Evolutionary conservation across 2,113 vertebrate genomes (phyloP), one percentile per base, ranked within the genome.

Genomic region (Gambusia affinis): DNA sequence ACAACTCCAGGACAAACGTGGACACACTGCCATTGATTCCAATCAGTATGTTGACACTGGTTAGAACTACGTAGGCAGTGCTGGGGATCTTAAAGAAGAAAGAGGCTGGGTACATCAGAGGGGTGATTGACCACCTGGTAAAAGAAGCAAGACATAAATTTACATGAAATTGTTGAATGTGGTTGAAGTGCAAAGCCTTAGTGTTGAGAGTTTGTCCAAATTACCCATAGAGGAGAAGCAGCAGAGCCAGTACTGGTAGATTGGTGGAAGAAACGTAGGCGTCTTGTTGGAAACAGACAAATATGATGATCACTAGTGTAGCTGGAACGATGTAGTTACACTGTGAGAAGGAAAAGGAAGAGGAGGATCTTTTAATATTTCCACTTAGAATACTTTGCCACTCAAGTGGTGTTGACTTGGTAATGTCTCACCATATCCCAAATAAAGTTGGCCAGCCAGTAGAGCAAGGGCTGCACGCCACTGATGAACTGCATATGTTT

Each of bases 11-110:
- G 17, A 99, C 97, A 28, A 99, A 99, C 1, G 98, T 99, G 88
- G 97, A 97, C 70, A 99, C 96, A 0, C 98, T 99, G 81, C 98
- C 97, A 1, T 99, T 99, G 89, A 99, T 99, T 22, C 98, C 98
- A 0, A 99, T 99, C 87, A 99, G 97, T 79, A 99, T 97, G 90
- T 99, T 99, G 67, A 98, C 95, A 0, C 98, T 99, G 82, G 98
- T 99, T 67, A 99, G 93, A 64, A 99, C 98, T 86, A 99, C 97
- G 0, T 99, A 99, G 0, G 98, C 98, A 0, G 98, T 99, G 92
- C 98, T 99, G 78, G 98, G 98, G 82, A 99, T 99, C 94, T 97
- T 98, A 86, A 99, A 99, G 91, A 99, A 94, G 14, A 99, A 99
- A 8, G 98, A 99, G 27, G 98, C 98, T 8, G 98, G 98, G 87